Evolutionary conservation across 2,113 vertebrate genomes (phyloP).

Genomic region (Capreolus pygargus): DNA sequence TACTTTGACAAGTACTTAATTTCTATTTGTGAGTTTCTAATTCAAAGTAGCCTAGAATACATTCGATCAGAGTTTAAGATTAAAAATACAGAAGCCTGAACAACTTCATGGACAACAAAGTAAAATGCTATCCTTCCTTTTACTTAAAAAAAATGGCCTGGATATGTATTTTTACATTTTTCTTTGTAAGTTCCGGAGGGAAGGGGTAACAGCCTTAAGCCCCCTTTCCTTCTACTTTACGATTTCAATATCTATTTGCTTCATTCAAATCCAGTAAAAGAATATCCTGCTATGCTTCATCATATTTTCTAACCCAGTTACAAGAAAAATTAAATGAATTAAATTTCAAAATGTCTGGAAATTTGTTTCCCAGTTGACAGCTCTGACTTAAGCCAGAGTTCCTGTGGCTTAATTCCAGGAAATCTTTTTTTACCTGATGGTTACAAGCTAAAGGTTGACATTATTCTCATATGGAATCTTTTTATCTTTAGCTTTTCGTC

Average conservation of each 20-base stretch:
- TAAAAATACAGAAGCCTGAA: neutral
- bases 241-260: slow-evolving; percentile 34
- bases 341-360: slow-evolving; percentile 86
- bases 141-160: neutral
- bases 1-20: neutral
- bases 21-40: neutral
- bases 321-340: slow-evolving; percentile 86
- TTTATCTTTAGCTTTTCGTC: slow-evolving; percentile 54
- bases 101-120: neutral
- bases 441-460: slow-evolving; percentile 76
- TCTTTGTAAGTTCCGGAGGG: neutral
- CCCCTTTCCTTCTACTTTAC: slow-evolving; percentile 13
- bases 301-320: slow-evolving; percentile 84
- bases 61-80: neutral
- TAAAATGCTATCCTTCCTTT: neutral
- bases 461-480: slow-evolving; percentile 66
- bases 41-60: neutral
- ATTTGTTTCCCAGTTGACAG: slow-evolving; percentile 86
- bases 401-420: slow-evolving; percentile 88
- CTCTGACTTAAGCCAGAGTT: slow-evolving; percentile 87
- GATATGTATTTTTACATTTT: neutral
- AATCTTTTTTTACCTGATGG: slow-evolving; percentile 82
- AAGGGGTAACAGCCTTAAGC: neutral
- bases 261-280: slow-evolving; percentile 52
- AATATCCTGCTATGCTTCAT: slow-evolving; percentile 82